These are phyloP conservation scores for Astreopora myriophthalma DNA, from an alignment of 64 coral and sea anemone species.

Conservation along the genomic window DNA sequence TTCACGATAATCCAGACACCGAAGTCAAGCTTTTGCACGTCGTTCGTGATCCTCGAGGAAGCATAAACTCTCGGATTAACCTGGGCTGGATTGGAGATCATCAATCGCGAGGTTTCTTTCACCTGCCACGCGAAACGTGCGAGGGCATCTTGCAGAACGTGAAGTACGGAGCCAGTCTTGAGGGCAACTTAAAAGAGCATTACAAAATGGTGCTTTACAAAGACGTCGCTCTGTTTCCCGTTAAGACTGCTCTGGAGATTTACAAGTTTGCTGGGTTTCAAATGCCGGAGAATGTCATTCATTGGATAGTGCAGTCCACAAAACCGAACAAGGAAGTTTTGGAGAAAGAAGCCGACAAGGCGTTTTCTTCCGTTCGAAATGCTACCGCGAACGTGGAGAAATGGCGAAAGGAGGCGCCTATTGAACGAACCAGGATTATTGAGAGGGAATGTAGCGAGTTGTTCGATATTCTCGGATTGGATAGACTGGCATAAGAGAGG, in stretches of 20 bases:
- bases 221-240: conserved; percentile 43
- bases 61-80: conserved; percentile 58
- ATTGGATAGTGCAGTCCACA: conserved; percentile 59
- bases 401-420: conserved; percentile 57
- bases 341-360: neutral
- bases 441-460: conserved; percentile 58
- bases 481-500: conserved; percentile 4
- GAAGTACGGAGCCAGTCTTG: conserved; percentile 40
- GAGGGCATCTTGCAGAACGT: conserved; percentile 52
- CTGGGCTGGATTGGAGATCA: conserved; percentile 23
- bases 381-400: conserved; percentile 50
- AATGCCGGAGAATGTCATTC: conserved; percentile 8
- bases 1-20: conserved; percentile 48
- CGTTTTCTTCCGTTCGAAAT: conserved; percentile 53
- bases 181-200: neutral
- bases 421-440: conserved; percentile 15
- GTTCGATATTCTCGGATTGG: conserved; percentile 16
- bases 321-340: conserved; percentile 47
- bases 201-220: conserved; percentile 56
- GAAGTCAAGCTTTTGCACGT: conserved; percentile 63
- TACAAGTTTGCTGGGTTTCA: conserved; percentile 76
- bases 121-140: neutral
- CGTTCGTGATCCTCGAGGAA: conserved; percentile 68
- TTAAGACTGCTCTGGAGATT: conserved; percentile 45
- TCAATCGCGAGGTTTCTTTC: neutral